Percentiles rank a stretch among this genome's conserved stretches.
phyloP scores from a whole-genome alignment of 23 tunicate species.

The Ciona savignyi region DNA sequence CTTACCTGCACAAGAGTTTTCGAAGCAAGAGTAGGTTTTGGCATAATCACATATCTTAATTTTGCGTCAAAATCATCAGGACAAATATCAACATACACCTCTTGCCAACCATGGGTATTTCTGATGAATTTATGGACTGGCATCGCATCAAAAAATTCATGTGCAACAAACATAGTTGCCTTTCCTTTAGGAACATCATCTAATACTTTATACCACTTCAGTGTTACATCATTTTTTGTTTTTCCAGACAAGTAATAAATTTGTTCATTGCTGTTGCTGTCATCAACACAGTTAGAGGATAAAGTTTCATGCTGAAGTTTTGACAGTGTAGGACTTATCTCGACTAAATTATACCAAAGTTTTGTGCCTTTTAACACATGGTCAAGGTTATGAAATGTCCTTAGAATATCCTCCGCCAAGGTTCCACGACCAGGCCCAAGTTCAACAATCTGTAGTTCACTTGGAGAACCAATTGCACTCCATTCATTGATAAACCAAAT shows the following conservation, averaged over 20 bases:
- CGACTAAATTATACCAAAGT: conserved; percentile 52
- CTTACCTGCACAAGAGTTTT: too few relatives aligned
- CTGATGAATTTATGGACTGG: conserved; percentile 84
- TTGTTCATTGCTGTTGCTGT: not conserved
- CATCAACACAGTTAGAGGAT: not conserved
- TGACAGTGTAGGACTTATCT: conserved; percentile 59
- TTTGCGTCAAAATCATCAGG: conserved; percentile 6
- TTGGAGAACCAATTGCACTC: conserved; percentile 41
- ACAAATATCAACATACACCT: conserved; percentile 60
- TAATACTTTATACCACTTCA: conserved; percentile 20
- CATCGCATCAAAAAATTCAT: conserved; percentile 95
- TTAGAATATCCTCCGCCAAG: conserved; percentile 52
- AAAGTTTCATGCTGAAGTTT: conserved; percentile 48
- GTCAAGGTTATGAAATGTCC: conserved; percentile 42
- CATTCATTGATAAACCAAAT: conserved; percentile 80
- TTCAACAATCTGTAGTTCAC: conserved; percentile 47
- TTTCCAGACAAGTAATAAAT: not conserved
- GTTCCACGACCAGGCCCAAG: conserved; percentile 95
- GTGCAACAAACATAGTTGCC: conserved; percentile 60
- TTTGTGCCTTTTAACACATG: conserved; percentile 16
- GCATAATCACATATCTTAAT: conserved; percentile 46
- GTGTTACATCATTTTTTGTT: conserved; percentile 4
- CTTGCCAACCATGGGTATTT: conserved; percentile 53
- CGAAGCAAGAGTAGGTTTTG: conserved; percentile 46
- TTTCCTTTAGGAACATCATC: conserved; percentile 34